phyloP scores from a whole-genome alignment of 2,888 invertebrate genomes.

The Monopis laevigella region DNA sequence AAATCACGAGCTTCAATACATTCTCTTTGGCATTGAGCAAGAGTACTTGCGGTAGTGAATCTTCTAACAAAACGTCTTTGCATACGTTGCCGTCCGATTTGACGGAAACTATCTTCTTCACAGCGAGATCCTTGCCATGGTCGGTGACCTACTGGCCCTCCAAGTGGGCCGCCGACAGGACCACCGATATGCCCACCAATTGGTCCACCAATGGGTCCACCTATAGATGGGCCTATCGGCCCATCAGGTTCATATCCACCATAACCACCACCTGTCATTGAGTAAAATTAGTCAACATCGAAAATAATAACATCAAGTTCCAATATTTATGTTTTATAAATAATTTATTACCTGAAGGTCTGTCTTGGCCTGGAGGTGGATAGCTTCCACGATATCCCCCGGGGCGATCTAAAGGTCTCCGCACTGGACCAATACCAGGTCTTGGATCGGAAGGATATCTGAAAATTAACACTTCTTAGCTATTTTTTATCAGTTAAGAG shows the following conservation, averaged over 20 bases:
- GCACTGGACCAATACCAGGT: constrained; percentile 38
- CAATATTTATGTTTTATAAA: background rate
- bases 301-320: no score
- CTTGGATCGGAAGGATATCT: constrained; percentile 54
- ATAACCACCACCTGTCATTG: constrained; percentile 36
- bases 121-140: constrained; percentile 71
- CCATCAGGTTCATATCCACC: constrained; percentile 44
- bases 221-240: constrained; percentile 38
- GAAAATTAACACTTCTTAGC: no score
- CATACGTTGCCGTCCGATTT: constrained; percentile 83
- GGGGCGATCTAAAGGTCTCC: constrained; percentile 47
- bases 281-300: no score
- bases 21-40: constrained; percentile 85
- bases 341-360: constrained; percentile 34
- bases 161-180: constrained; percentile 39
- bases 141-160: constrained; percentile 28
- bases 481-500: no score
- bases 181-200: constrained; percentile 26
- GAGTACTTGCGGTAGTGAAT: constrained; percentile 75
- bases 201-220: constrained; percentile 31
- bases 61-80: constrained; percentile 80
- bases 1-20: constrained; percentile 86
- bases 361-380: constrained; percentile 43
- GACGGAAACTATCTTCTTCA: constrained; percentile 86
- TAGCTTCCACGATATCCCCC: constrained; percentile 64